Evolutionary conservation across 2,888 invertebrate species (phyloP), one percentile per base, ranked within the genome.

Genomic region (Ennomos quercinarius): DNA sequence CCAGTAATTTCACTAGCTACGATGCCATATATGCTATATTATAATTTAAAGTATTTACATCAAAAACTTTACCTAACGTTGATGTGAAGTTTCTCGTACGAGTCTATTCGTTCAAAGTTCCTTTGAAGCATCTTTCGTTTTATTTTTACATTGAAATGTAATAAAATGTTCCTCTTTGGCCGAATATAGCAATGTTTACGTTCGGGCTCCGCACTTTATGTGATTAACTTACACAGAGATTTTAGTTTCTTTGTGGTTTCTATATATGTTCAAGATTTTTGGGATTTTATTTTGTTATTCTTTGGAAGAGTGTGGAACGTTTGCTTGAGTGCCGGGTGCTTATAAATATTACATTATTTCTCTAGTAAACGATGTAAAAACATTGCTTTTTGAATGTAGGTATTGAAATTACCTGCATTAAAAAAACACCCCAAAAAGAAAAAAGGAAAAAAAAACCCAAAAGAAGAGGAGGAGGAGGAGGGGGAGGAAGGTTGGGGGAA

Each of bases 101-200:
- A 52, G 38, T 41, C 42, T 61, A 67, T 70, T 70, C 67, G 63
- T 48, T 47, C 39, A 35, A 38, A 47, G 45, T 57, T 51, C 38
- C 47, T 39, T 60, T 45, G 48, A 57, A 51, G 39, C 13, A 61
- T 36, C 57, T 54, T 68, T 61, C 56, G 67, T 76, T 64, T 71
- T 74, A 73, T 73, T 74, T 77, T 80, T 64, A 66, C 65, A 65
- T 63, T 51, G 27, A 64, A 64, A 64, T 71, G 66, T 63, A 76
- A 74, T 76, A 77, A 70, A 73, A 70, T 68, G 52, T 69, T 60
- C 57, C 64, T 53, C 71, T 76, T 74, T 77, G 72, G 73, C 64
- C 65, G 64, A 64, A 73, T 74, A 73, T 48, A 13, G 50, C 42
- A 46, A 57, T 56, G 57, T 51, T 59, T 63, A 70, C 58, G 41